Evolutionary conservation across 2,113 vertebrate genomes (phyloP), one percentile per base, ranked within the genome.

Genomic region (Cacatua alba): DNA sequence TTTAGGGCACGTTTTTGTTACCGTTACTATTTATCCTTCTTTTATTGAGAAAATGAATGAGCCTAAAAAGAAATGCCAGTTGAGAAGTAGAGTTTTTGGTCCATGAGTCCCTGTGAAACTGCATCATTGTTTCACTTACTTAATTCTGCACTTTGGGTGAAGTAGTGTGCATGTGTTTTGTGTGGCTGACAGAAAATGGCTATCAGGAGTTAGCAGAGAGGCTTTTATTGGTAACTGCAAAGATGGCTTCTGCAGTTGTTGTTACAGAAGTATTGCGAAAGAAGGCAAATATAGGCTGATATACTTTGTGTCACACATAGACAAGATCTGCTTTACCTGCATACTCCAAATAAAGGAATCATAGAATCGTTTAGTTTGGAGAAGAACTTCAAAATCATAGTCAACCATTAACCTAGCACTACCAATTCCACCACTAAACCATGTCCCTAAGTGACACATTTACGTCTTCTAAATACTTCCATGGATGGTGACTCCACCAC

Each of bases 81-180:
- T 69, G 13, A 49, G 5, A 90, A 62, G 24, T 14, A 62, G n/a
- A 67, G 1, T 3, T 43, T 90, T 79, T n/a, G 26, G 26, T 4
- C 9, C 31, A 14, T n/a, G 7, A 70, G 3, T 31, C 4, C 4
- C 11, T 60, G 4, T 20, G 17, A 78, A 87, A 57, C 8, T 39
- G 9, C 4, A 24, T 29, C 6, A 4, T 67, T 53, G 3, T 51
- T 84, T 81, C 13, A 17, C 12, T 16, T 37, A 44, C 13, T 16
- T 37, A 41, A 43, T 48, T 64, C 17, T 83, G 5, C 5, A 25
- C 29, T 65, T 46, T n/a, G 13, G 23, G 28, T 2, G 5, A 75
- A 55, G 9, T 33, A 74, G 2, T 13, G 2, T 21, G 7, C 11
- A 6, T 2, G 1, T 5, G 1, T 31, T 10, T 49, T 67, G 11